These are phyloP conservation scores for Lutraria lutraria DNA, from an alignment of 2,888 invertebrate genomes.

Conservation along the genomic window DNA sequence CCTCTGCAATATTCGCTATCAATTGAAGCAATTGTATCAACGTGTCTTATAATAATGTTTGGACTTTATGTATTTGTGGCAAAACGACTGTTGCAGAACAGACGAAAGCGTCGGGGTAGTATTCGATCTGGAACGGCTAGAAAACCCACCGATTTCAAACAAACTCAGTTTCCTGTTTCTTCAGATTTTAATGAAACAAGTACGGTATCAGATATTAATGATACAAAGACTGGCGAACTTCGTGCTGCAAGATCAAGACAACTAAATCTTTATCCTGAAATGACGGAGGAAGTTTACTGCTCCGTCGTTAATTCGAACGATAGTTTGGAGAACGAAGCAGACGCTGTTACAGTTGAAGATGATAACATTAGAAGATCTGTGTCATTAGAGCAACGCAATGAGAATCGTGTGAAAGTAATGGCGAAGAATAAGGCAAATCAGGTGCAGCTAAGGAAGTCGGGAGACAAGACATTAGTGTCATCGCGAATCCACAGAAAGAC, in stretches of 20 bases:
- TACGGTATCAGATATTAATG: not conserved
- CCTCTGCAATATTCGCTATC: constrained; percentile 45
- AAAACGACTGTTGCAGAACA: constrained; percentile 31
- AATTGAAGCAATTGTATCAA: constrained; percentile 34
- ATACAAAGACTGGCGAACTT: not conserved
- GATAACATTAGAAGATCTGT: too few relatives aligned
- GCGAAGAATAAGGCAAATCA: not conserved
- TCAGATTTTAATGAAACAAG: not conserved
- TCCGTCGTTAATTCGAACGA: not conserved
- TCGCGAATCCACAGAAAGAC: constrained; percentile 50
- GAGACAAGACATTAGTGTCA: not conserved
- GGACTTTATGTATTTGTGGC: constrained; percentile 59
- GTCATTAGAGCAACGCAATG: not conserved
- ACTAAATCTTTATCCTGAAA: not conserved
- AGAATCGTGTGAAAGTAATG: not conserved
- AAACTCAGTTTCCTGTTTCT: not conserved
- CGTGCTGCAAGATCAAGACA: not conserved
- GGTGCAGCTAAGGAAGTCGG: not conserved
- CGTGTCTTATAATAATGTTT: constrained; percentile 47
- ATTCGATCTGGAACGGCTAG: not conserved
- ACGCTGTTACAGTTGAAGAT: not conserved
- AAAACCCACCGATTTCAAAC: not conserved
- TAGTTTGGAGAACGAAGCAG: not conserved
- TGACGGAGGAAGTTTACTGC: not conserved
- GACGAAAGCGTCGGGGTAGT: not conserved